Evolutionary conservation across 2,888 invertebrate genomes (phyloP).

Genomic region (Callinectes sapidus): DNA sequence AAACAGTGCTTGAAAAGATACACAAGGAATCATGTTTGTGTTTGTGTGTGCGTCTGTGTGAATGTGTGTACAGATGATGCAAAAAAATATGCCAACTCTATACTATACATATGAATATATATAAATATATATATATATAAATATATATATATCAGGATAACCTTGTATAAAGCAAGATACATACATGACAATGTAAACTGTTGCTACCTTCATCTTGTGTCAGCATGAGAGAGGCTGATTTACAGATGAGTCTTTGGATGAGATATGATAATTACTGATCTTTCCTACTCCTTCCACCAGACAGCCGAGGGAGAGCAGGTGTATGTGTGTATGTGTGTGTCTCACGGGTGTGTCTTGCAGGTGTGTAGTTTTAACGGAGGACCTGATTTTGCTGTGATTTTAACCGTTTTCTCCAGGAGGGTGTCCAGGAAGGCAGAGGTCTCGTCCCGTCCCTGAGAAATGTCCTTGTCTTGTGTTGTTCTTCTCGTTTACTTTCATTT

Average conservation of each 20-base stretch:
- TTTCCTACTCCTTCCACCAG: conserved; percentile 17
- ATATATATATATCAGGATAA: not conserved
- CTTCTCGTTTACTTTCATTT: not conserved
- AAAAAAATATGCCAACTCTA: not conserved
- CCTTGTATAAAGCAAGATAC: not conserved
- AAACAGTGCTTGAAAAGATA: not conserved
- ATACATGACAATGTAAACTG: not conserved
- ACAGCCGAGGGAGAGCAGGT: not conserved
- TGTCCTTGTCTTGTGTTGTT: not conserved
- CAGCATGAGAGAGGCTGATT: not conserved
- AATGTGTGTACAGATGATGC: not conserved
- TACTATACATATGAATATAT: not conserved
- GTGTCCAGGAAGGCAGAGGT: not conserved
- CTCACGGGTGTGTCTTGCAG: not conserved
- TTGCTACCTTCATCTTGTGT: not conserved
- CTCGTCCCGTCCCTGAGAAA: not conserved
- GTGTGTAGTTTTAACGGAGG: conserved; percentile 4
- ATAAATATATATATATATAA: not conserved
- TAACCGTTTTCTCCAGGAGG: not conserved
- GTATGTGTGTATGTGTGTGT: not conserved
- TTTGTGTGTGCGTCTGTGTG: not conserved
- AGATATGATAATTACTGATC: not conserved
- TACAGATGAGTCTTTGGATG: not conserved
- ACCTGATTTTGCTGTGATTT: conserved; percentile 32
- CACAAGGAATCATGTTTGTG: not conserved